These are phyloP conservation scores for Dyspetes luteomarginatus DNA, from an alignment of 2,888 invertebrate species.

Conservation along the genomic window DNA sequence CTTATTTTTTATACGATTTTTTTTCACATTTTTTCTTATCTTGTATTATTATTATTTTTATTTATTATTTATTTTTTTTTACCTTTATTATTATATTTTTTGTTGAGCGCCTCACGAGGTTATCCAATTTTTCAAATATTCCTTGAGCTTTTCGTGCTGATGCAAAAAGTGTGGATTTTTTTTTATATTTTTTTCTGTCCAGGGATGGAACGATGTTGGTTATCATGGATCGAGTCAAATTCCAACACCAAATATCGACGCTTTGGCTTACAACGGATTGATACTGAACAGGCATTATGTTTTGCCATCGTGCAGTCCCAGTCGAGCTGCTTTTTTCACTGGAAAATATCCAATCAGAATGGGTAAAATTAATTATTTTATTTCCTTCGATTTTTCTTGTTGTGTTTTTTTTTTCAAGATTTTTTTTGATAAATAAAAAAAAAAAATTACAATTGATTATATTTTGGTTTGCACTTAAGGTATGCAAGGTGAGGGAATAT, in stretches of 20 bases:
- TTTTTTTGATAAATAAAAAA: not conserved
- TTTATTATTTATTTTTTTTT: not conserved
- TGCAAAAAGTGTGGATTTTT: too few relatives aligned
- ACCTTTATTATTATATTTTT: too few relatives aligned
- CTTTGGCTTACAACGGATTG: slow-evolving; percentile 92
- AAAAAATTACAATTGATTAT: not conserved
- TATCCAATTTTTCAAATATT: too few relatives aligned
- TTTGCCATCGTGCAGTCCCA: slow-evolving; percentile 93
- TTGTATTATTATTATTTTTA: too few relatives aligned
- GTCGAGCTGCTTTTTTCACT: slow-evolving; percentile 91
- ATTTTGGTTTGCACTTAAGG: slow-evolving; percentile 78
- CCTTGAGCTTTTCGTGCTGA: too few relatives aligned
- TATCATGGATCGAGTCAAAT: slow-evolving; percentile 95
- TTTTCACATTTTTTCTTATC: too few relatives aligned
- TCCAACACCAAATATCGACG: slow-evolving; percentile 95
- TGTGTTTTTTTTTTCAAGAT: not conserved
- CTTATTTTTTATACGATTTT: too few relatives aligned
- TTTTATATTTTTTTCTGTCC: too few relatives aligned
- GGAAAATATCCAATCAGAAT: slow-evolving; percentile 94
- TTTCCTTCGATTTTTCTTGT: not conserved
- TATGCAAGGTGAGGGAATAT: slow-evolving; percentile 85
- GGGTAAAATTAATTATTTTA: slow-evolving; percentile 70
- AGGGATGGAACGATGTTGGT: slow-evolving; percentile 96
- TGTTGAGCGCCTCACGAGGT: too few relatives aligned
- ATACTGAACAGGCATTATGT: slow-evolving; percentile 94